phyloP scores from a whole-genome alignment of 1,140 invertebrate species.

The Armadillidium nasatum region DNA sequence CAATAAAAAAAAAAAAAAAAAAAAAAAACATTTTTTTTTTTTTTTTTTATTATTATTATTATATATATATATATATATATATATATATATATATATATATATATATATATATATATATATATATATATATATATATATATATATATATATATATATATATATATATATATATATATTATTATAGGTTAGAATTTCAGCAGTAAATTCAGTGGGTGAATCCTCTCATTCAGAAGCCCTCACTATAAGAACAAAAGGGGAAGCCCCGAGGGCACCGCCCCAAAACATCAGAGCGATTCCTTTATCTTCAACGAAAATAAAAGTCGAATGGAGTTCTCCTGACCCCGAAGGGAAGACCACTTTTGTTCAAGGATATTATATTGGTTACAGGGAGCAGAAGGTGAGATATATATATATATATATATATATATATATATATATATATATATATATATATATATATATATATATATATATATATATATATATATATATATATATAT shows the following conservation, averaged over 20 bases:
- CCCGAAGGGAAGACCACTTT: constrained; percentile 66
- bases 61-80: constrained; percentile 17
- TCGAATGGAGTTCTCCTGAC: constrained; percentile 69
- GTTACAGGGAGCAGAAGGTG: constrained; percentile 47
- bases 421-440: too few species aligned
- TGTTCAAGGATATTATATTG: constrained; percentile 66
- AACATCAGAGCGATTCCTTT: constrained; percentile 65
- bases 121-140: constrained; percentile 9
- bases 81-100: constrained; percentile 4
- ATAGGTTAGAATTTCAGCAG: constrained; percentile 48
- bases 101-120: constrained; percentile 18
- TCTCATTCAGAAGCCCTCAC: constrained; percentile 45
- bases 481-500: too few species aligned
- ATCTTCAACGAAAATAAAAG: constrained; percentile 68
- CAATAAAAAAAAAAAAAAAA: too few species aligned
- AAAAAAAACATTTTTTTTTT: too few species aligned
- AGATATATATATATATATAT: background rate
- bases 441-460: too few species aligned
- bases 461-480: too few species aligned
- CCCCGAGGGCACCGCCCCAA: constrained; percentile 66
- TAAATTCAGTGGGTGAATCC: constrained; percentile 50
- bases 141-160: constrained; percentile 12
- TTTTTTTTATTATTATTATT: too few species aligned
- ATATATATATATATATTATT: constrained; percentile 8
- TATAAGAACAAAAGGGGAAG: constrained; percentile 43